These are phyloP conservation scores for Leuciscus idus DNA, from an alignment of 2,113 vertebrate genomes.

Conservation along the genomic window DNA sequence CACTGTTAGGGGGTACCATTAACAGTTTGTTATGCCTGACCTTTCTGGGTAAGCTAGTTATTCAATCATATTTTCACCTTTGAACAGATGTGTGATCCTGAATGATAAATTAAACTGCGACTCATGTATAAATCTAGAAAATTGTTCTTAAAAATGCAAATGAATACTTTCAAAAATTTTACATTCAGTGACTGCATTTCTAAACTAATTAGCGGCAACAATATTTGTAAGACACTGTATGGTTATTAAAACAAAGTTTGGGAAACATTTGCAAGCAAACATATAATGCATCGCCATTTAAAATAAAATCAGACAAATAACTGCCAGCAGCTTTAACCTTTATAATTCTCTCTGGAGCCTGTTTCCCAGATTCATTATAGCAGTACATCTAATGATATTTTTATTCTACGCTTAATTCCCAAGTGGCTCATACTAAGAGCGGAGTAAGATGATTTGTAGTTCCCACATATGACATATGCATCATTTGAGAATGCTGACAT, in stretches of 20 bases:
- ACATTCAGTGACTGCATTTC: slow-evolving; percentile 32
- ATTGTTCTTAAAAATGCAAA: slow-evolving; percentile 62
- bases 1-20: slow-evolving; percentile 42
- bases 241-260: neutral
- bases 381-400: slow-evolving; percentile 28
- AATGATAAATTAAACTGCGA: slow-evolving; percentile 38
- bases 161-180: slow-evolving; percentile 15
- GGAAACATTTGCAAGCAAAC: neutral
- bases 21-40: slow-evolving; percentile 54
- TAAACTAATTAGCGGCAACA: slow-evolving; percentile 43
- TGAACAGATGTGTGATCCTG: slow-evolving; percentile 57
- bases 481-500: neutral
- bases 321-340: slow-evolving; percentile 13
- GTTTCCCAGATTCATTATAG: slow-evolving; percentile 1
- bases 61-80: slow-evolving; percentile 49
- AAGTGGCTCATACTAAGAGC: slow-evolving; percentile 13
- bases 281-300: neutral
- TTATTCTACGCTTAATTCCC: neutral
- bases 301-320: slow-evolving; percentile 2
- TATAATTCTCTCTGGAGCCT: slow-evolving; percentile 8
- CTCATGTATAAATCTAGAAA: slow-evolving; percentile 55
- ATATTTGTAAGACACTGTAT: slow-evolving; percentile 37
- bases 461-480: neutral
- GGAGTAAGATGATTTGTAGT: slow-evolving; percentile 8
- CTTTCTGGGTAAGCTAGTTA: slow-evolving; percentile 34